Base-by-base conservation (phyloP, 30 jellyfish, hydroid and myxozoan genomes). In the Aurelia coerulea region DNA sequence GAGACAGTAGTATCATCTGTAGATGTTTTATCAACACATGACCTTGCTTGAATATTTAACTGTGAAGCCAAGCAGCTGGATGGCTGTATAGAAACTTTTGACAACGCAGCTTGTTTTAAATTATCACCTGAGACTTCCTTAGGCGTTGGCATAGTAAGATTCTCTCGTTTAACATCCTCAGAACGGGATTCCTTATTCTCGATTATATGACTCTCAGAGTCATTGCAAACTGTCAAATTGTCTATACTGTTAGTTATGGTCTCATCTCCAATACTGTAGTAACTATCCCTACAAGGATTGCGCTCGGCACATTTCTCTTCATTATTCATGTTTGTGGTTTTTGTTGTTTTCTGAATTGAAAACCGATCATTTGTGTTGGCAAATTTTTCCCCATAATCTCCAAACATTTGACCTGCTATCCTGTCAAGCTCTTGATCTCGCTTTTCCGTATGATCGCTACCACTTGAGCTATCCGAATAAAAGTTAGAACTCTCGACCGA, bases 381-480 rank as follows among this genome's bases (percentile, higher is more conserved):
- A 51, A 84, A 84, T 46, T 73, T 73, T 33, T 84, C 86, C 29
- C 88, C 81, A 50, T 84, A 84, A 73, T 73, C 88, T 10, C 93
- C 93, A 29, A 73, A 84, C 71, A 73, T 2, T 74, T 84, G 88
- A 74, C 88, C 88, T 84, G 93, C 93, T 63, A 84, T 73, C 65
- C 93, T 73, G 58, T 84, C 93, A 7, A 84, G 88, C 67, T 84
- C 93, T 53, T 74, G 72, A 46, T 84, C 93, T 42, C 93, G 78
- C 71, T 73, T 80, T 34, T 84, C 93, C 10, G 93, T 74, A 19
- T 76, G 65, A 33, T 74, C 77, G 63, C 88, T 77, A 4, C 76
- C 93, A 64, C 93, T 84, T 10, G 93, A 84, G 42, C 93, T 84
- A 53, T 84, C 93, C 3, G 93, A 84, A 65, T 84, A 84, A 62